phyloP scores from a whole-genome alignment of 2,888 invertebrate species.

The Nomada flava region DNA sequence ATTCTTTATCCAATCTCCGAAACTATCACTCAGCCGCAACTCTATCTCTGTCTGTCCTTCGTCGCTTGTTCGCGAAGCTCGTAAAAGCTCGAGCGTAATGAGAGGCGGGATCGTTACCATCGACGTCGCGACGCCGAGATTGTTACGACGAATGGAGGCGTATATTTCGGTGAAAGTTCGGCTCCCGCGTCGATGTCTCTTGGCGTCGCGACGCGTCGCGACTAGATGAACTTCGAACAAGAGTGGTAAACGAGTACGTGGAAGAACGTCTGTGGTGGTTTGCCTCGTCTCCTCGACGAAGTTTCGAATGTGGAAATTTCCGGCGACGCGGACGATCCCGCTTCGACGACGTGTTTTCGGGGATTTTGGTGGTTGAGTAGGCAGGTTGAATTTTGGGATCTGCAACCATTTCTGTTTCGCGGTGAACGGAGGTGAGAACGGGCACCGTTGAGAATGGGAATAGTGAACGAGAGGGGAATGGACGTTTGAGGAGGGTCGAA shows the following conservation, averaged over 20 bases:
- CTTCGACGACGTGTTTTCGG: background rate
- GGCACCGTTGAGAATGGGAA: too few species aligned
- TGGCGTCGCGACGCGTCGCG: conserved; percentile 9
- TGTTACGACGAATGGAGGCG: conserved; percentile 40
- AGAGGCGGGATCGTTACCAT: conserved; percentile 51
- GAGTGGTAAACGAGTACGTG: background rate
- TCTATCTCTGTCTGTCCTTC: background rate
- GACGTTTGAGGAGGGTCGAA: too few species aligned
- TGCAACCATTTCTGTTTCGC: background rate
- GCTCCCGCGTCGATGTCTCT: conserved; percentile 16
- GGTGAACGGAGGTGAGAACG: too few species aligned
- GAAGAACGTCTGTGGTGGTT: too few species aligned
- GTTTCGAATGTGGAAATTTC: conserved; percentile 5
- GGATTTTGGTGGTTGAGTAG: background rate
- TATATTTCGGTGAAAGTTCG: conserved; percentile 37
- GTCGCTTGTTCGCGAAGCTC: conserved; percentile 31
- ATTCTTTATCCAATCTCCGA: conserved; percentile 74
- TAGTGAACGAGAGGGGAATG: too few species aligned
- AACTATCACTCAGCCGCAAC: conserved; percentile 52
- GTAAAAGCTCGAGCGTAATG: conserved; percentile 62
- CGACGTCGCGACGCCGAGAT: conserved; percentile 46
- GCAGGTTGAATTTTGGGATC: background rate
- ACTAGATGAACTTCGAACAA: conserved; percentile 37
- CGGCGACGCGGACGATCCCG: too few species aligned
- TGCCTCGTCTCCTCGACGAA: too few species aligned